These are phyloP conservation scores for Plagiodera versicolora DNA, from an alignment of 2,888 invertebrate genomes.

Conservation along the genomic window DNA sequence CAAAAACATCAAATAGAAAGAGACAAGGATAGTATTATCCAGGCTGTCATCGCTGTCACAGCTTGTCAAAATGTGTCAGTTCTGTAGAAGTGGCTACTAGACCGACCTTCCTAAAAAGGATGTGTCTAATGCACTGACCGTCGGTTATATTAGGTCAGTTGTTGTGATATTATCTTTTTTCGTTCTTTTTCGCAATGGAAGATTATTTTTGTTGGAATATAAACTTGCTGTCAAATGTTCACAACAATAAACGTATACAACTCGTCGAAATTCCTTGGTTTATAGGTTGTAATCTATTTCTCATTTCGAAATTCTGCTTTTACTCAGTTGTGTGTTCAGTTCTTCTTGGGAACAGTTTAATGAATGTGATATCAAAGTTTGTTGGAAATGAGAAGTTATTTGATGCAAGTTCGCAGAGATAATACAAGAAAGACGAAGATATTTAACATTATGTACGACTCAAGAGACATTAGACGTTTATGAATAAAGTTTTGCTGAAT, in stretches of 20 bases:
- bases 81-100: too few relatives aligned
- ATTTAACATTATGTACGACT: not conserved
- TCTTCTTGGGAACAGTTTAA: not conserved
- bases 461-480: not conserved
- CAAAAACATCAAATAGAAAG: not conserved
- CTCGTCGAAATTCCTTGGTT: not conserved
- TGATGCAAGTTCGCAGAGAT: not conserved
- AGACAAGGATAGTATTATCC: not conserved
- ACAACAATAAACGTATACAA: too few relatives aligned
- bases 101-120: too few relatives aligned
- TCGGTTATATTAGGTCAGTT: too few relatives aligned
- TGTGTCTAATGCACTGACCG: too few relatives aligned
- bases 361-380: not conserved
- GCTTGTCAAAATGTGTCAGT: too few relatives aligned
- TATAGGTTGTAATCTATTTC: not conserved
- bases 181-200: too few relatives aligned
- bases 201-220: too few relatives aligned
- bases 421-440: not conserved
- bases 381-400: not conserved
- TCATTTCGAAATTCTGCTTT: not conserved
- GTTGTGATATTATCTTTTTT: too few relatives aligned
- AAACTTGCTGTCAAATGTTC: too few relatives aligned
- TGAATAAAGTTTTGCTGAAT: not conserved
- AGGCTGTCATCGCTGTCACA: too few relatives aligned
- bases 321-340: not conserved